Percentiles rank a stretch among this genome's conserved stretches.
Conservation (phyloP, 1,140 invertebrate genomes). For the Babylonia areolata region DNA sequence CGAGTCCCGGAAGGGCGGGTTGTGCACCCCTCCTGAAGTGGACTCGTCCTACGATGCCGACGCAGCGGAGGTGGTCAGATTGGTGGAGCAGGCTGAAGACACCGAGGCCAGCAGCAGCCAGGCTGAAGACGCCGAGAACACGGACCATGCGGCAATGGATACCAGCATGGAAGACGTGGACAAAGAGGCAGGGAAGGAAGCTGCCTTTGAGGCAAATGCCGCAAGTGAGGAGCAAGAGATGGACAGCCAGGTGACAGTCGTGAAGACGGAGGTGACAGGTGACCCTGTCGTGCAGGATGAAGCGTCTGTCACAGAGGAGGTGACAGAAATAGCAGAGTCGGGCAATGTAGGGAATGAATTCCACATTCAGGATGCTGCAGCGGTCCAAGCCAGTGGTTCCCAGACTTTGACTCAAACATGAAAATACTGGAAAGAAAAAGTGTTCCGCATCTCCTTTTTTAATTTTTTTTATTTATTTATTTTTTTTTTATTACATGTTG, state of each 20-base stretch:
- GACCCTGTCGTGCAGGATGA: not conserved
- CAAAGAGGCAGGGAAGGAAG: not conserved
- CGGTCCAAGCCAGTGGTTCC: not conserved
- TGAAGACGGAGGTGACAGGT: not conserved
- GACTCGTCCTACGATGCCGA: not conserved
- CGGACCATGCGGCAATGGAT: not conserved
- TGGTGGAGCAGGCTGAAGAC: not conserved
- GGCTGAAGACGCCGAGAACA: not conserved
- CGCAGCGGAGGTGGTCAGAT: not conserved
- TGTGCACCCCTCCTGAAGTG: not conserved
- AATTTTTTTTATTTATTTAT: too few relatives aligned
- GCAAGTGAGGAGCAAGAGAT: not conserved
- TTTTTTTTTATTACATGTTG: too few relatives aligned
- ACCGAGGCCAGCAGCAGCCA: not conserved
- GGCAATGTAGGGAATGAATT: not conserved
- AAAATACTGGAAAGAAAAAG: not conserved
- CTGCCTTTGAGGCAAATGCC: not conserved
- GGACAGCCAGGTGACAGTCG: not conserved
- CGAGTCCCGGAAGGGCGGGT: conserved; percentile 33
- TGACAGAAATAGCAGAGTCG: not conserved
- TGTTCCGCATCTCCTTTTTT: too few relatives aligned
- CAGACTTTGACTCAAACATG: not conserved
- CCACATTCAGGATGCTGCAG: not conserved
- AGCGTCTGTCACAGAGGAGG: not conserved
- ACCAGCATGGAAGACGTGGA: not conserved